phyloP scores from a whole-genome alignment of 1,140 invertebrate species.

The Physella acuta region DNA sequence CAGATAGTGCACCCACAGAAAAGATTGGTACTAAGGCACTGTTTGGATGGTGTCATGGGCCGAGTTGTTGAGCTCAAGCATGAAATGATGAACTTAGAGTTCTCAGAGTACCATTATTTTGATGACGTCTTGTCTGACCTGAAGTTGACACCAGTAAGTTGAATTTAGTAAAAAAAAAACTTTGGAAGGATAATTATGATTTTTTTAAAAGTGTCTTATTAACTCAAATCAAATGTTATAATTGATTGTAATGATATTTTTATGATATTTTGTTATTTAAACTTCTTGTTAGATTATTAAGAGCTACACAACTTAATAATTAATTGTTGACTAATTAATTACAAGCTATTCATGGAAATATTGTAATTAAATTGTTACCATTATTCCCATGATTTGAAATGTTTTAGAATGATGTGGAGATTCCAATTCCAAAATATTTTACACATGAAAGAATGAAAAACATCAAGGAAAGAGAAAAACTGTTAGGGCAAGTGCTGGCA shows the following conservation, averaged over 20 bases:
- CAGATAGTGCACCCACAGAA: constrained; percentile 93
- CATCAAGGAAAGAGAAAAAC: constrained; percentile 58
- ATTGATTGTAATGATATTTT: no score
- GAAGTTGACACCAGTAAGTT: constrained; percentile 68
- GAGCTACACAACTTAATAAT: no score
- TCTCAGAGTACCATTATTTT: constrained; percentile 83
- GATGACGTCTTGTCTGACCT: constrained; percentile 73
- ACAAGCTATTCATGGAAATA: no score
- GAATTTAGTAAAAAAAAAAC: no score
- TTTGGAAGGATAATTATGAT: no score
- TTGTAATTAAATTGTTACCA: no score
- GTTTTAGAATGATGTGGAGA: constrained; percentile 61
- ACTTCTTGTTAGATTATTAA: no score
- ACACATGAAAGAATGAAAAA: constrained; percentile 54
- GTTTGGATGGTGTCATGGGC: constrained; percentile 79
- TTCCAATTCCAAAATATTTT: constrained; percentile 64
- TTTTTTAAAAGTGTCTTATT: no score
- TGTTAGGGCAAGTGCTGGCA: constrained; percentile 57
- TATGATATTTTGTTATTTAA: no score
- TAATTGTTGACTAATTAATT: no score
- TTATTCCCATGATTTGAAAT: background rate
- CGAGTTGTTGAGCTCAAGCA: constrained; percentile 69
- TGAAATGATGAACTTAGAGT: constrained; percentile 82
- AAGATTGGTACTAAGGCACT: constrained; percentile 73
- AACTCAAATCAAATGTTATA: no score